Conservation (phyloP, 2,888 invertebrate species). For the Magallana nippona region DNA sequence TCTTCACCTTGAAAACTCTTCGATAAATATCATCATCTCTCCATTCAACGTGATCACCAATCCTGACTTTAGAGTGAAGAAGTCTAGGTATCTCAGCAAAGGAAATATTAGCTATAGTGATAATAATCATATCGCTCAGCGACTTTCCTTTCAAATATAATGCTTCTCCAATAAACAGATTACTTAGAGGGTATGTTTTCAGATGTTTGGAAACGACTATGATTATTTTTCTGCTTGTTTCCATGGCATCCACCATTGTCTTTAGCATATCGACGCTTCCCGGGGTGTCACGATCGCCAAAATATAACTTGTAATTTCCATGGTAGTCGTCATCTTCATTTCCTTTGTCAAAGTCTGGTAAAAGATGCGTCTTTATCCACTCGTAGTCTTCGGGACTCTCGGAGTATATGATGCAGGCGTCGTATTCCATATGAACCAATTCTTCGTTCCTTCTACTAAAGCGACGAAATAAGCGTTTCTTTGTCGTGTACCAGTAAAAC, state of each 20-base stretch:
- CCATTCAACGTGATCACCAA: conserved; percentile 59
- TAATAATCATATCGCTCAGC: conserved; percentile 56
- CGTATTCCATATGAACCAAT: conserved; percentile 34
- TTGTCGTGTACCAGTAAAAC: neutral
- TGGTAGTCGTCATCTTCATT: conserved; percentile 51
- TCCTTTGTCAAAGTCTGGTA: conserved; percentile 61
- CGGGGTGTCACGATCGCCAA: conserved; percentile 52
- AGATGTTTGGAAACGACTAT: conserved; percentile 60
- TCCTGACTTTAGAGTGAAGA: conserved; percentile 54
- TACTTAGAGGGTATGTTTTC: conserved; percentile 52
- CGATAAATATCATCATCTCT: conserved; percentile 52
- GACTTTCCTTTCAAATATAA: conserved; percentile 47
- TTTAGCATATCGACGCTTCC: conserved; percentile 47
- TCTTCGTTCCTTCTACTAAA: neutral
- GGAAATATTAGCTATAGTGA: conserved; percentile 54
- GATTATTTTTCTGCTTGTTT: conserved; percentile 55
- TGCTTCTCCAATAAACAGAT: conserved; percentile 52
- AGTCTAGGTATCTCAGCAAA: conserved; percentile 53
- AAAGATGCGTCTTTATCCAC: conserved; percentile 62
- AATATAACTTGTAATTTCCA: conserved; percentile 62
- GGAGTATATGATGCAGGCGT: conserved; percentile 57
- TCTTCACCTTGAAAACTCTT: conserved; percentile 51
- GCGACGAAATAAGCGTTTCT: neutral
- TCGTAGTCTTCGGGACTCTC: conserved; percentile 57
- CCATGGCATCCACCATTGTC: conserved; percentile 57